Conservation (phyloP, 2,888 invertebrate species). For the Agrotis clavis region DNA sequence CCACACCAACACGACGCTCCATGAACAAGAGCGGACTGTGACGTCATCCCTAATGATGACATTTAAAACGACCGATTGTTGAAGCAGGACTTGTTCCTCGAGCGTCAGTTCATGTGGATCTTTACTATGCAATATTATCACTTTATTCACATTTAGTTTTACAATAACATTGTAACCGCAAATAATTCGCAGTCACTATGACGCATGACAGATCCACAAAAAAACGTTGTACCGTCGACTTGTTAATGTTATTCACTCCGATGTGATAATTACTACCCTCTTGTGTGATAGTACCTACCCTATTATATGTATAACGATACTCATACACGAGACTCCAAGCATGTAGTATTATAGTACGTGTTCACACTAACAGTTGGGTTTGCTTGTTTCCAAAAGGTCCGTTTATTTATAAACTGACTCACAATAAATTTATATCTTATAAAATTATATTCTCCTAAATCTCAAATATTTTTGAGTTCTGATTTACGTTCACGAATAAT, state of each 20-base stretch:
- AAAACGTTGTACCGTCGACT: slow-evolving; percentile 28
- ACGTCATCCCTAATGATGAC: not conserved
- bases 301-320: slow-evolving; percentile 50
- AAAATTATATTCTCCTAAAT: slow-evolving; percentile 54
- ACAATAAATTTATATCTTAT: slow-evolving; percentile 65
- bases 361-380: slow-evolving; percentile 73
- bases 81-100: slow-evolving; percentile 46
- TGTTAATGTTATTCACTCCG: slow-evolving; percentile 42
- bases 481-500: slow-evolving; percentile 72
- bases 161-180: slow-evolving; percentile 48
- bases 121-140: slow-evolving; percentile 40
- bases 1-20: slow-evolving; percentile 21
- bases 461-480: slow-evolving; percentile 56
- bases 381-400: slow-evolving; percentile 66
- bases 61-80: not conserved
- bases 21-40: slow-evolving; percentile 32
- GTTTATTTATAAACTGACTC: slow-evolving; percentile 65
- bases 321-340: slow-evolving; percentile 62
- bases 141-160: slow-evolving; percentile 40
- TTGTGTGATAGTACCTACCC: slow-evolving; percentile 59
- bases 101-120: slow-evolving; percentile 37
- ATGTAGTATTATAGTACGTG: slow-evolving; percentile 67
- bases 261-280: slow-evolving; percentile 68
- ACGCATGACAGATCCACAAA: slow-evolving; percentile 53
- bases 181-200: slow-evolving; percentile 37